Evolutionary conservation across 2,888 invertebrate species (phyloP), one percentile per base, ranked within the genome.

Genomic region (Rhopalosiphum nymphaeae): DNA sequence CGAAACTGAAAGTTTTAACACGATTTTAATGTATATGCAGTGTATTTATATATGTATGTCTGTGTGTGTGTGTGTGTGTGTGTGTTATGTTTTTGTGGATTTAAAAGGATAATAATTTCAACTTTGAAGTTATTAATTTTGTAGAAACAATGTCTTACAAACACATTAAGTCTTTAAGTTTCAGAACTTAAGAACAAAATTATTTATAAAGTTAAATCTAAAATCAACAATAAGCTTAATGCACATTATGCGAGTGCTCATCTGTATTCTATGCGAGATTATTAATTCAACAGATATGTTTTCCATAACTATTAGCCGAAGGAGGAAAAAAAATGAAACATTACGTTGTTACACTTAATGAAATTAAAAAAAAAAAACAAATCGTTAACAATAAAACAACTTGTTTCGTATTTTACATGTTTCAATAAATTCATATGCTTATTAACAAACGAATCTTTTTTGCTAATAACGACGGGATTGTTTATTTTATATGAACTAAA

Each of bases 171-270:
- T 86, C 53, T 85, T 56, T 44, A 91, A 91, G 56, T 85, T 85
- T 86, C 42, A 1, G 61, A 92, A 87, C 86, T 87, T 49, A 61
- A 36, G 2, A 56, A 53, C 87, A 36, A 78, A 86, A 91, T 78
- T 57, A 91, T 49, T 53, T 25, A 86, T 61, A 92, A 36, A 36
- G 86, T 57, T 78, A 84, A 86, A 86, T 87, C 25, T 61, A 92
- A 92, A 87, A 92, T 87, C 92, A 92, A 87, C 86, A 87, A 87
- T 46, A 26, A 92, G 57, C 36, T 91, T 91, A 91, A 91, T 86
- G 57, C 57, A n/a, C 46, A 26, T 86, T 86, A 44, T 25, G 46
- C 25, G 78, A 91, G 46, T 57, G 44, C 57, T 49, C 44, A n/a
- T 91, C 91, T 78, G 78, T 78, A 78, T 78, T 21, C 78, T 36